Percentiles rank a stretch among this genome's conserved stretches.
phyloP scores from a whole-genome alignment of 2,797 vertebrate genomes.

The Urosaurus nigricauda region DNA sequence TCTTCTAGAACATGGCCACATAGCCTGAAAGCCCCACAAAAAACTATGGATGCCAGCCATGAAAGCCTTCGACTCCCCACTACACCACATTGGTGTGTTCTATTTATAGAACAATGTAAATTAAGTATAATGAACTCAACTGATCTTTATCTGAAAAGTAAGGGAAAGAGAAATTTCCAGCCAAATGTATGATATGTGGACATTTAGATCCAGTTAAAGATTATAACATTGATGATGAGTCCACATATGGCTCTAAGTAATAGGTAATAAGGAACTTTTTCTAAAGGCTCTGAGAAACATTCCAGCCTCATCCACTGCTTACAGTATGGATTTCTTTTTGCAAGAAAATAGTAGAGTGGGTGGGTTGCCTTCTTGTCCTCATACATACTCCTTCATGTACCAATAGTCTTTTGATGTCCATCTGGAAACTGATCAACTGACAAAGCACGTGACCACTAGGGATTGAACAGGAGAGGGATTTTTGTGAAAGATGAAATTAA shows the following conservation, averaged over 20 bases:
- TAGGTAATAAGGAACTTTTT: background rate
- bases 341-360: background rate
- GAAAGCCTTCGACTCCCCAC: too few species aligned
- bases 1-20: too few species aligned
- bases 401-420: background rate
- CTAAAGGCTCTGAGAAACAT: background rate
- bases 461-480: background rate
- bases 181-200: background rate
- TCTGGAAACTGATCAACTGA: background rate
- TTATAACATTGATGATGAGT: background rate
- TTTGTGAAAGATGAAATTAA: too few species aligned
- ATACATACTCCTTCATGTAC: background rate
- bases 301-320: background rate
- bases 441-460: background rate
- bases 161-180: background rate
- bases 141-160: background rate
- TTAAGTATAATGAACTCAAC: background rate
- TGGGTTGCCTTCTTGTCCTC: background rate
- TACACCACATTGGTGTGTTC: too few species aligned
- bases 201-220: conserved; percentile 7
- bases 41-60: too few species aligned
- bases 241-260: background rate
- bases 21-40: too few species aligned
- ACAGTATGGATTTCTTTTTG: background rate
- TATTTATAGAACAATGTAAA: background rate